These are phyloP conservation scores for Bombylius major DNA, from an alignment of 2,888 invertebrate species.

Conservation along the genomic window DNA sequence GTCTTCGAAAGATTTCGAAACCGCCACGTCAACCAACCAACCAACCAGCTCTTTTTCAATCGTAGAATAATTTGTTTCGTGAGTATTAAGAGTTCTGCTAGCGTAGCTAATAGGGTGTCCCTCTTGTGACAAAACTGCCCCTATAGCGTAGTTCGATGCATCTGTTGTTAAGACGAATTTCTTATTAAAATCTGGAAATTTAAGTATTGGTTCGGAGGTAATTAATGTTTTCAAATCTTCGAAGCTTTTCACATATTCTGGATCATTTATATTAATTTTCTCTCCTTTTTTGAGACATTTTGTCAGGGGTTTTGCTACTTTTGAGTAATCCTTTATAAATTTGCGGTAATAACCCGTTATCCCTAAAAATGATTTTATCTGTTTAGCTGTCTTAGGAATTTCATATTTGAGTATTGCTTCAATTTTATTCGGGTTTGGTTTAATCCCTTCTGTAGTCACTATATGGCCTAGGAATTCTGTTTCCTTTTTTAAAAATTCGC, in stretches of 20 bases:
- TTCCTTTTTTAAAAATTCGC: conserved; percentile 18
- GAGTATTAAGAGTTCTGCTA: conserved; percentile 12
- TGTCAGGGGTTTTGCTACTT: conserved; percentile 12
- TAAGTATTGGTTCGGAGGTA: conserved; percentile 8
- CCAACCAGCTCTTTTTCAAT: conserved; percentile 15
- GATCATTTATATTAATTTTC: conserved; percentile 3
- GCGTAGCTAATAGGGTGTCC: conserved; percentile 11
- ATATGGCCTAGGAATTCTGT: conserved; percentile 23
- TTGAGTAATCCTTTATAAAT: conserved; percentile 15
- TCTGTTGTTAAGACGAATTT: conserved; percentile 11
- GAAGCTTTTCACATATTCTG: conserved; percentile 2
- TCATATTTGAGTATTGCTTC: conserved; percentile 17
- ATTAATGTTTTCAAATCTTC: conserved; percentile 6
- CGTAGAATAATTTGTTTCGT: conserved; percentile 8
- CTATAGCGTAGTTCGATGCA: conserved; percentile 11
- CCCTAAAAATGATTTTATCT: conserved; percentile 19
- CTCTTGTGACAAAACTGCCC: conserved; percentile 12
- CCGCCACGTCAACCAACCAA: no score
- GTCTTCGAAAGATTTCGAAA: no score
- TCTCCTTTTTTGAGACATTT: conserved; percentile 10
- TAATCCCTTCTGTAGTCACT: conserved; percentile 21
- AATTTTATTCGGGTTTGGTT: conserved; percentile 23
- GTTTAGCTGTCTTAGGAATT: conserved; percentile 17
- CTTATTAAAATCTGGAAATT: conserved; percentile 12
- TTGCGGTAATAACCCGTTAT: conserved; percentile 17